phyloP scores from a whole-genome alignment of 2,888 invertebrate species.

The Sisyra terminalis region DNA sequence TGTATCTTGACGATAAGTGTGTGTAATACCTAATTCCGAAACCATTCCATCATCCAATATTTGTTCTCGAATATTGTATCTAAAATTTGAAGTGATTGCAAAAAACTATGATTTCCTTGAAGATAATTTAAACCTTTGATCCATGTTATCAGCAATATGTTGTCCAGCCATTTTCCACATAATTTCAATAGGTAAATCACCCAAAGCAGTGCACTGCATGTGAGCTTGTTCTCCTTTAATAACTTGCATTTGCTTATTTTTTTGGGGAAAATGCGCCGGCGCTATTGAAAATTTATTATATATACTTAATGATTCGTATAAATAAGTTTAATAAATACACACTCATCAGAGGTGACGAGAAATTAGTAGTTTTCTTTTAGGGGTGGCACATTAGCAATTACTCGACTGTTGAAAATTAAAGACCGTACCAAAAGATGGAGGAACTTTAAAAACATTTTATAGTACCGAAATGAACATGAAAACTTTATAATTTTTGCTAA shows the following conservation, averaged over 20 bases:
- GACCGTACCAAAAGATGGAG: no score
- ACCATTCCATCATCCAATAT: slow-evolving; percentile 64
- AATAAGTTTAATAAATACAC: slow-evolving; percentile 1
- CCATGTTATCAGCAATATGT: slow-evolving; percentile 51
- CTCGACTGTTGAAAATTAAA: no score
- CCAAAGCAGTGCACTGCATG: slow-evolving; percentile 71
- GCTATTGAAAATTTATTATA: slow-evolving; percentile 30
- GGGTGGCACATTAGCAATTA: no score
- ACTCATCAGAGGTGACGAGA: not conserved
- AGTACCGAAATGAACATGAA: no score
- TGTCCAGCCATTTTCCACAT: slow-evolving; percentile 69
- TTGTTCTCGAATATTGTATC: slow-evolving; percentile 61
- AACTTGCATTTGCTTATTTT: slow-evolving; percentile 65
- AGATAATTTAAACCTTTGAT: slow-evolving; percentile 35
- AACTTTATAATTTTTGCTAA: no score
- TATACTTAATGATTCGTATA: no score
- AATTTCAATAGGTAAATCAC: slow-evolving; percentile 76
- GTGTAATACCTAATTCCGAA: slow-evolving; percentile 69
- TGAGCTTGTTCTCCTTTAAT: slow-evolving; percentile 69
- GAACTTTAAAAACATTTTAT: no score
- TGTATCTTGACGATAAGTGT: slow-evolving; percentile 76
- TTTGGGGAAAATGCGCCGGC: slow-evolving; percentile 71
- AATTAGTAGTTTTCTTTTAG: slow-evolving; percentile 1
- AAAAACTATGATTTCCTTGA: not conserved
- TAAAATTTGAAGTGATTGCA: slow-evolving; percentile 20